phyloP scores from a whole-genome alignment of 2,113 vertebrate species.

The Lipophrys pholis region DNA sequence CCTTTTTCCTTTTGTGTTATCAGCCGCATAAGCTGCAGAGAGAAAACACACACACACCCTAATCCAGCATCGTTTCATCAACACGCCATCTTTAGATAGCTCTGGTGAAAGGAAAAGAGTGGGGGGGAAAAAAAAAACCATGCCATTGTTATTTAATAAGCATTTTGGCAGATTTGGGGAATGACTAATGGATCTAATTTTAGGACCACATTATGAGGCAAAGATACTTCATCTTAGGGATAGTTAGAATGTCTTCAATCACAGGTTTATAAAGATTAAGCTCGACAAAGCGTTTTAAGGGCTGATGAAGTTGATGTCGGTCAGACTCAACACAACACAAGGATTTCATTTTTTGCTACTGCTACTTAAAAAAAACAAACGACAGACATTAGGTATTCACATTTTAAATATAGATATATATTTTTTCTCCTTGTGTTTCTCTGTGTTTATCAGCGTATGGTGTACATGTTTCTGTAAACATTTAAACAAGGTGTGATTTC shows the following conservation, averaged over 20 bases:
- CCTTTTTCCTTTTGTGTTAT: conserved; percentile 57
- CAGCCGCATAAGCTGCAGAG: conserved; percentile 44
- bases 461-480: too few relatives aligned
- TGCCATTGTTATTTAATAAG: conserved; percentile 42
- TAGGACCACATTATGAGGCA: conserved; percentile 34
- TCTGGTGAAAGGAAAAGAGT: conserved; percentile 20
- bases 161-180: conserved; percentile 42
- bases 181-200: conserved; percentile 62
- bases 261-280: conserved; percentile 58
- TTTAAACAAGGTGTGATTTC: too few relatives aligned
- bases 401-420: too few relatives aligned
- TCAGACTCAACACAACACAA: conserved; percentile 7
- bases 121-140: neutral
- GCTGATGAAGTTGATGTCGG: conserved; percentile 17
- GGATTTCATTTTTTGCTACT: too few relatives aligned
- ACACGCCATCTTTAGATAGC: conserved; percentile 36
- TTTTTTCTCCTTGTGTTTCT: too few relatives aligned
- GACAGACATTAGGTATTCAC: too few relatives aligned
- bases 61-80: conserved; percentile 51
- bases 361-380: too few relatives aligned
- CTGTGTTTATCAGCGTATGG: too few relatives aligned
- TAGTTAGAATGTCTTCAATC: conserved; percentile 37
- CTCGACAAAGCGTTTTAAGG: conserved; percentile 39
- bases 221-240: conserved; percentile 29
- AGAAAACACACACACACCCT: conserved; percentile 45